These are phyloP conservation scores for Lithophane socia DNA, from an alignment of 2,888 invertebrate species.

Conservation along the genomic window DNA sequence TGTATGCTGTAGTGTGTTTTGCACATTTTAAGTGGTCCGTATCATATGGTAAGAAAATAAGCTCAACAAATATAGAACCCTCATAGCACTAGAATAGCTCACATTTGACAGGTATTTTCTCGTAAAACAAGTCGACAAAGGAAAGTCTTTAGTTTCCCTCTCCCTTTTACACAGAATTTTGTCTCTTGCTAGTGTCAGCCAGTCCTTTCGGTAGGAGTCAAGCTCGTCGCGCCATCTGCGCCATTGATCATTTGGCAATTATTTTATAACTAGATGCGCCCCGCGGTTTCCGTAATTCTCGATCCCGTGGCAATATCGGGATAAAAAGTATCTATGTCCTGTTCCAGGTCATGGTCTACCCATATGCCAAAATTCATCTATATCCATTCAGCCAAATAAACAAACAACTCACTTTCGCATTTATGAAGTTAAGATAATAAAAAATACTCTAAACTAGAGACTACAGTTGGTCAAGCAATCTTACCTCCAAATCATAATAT, in stretches of 20 bases:
- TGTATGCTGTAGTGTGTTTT: background rate
- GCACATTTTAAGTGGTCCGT: too few relatives aligned
- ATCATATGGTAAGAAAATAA: background rate
- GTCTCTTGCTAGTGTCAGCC: background rate
- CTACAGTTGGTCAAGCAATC: conserved; percentile 20
- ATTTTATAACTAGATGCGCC: background rate
- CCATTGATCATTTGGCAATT: too few relatives aligned
- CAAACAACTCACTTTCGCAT: too few relatives aligned
- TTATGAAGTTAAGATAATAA: background rate
- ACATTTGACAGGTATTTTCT: background rate
- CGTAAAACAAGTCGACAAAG: background rate
- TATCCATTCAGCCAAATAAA: too few relatives aligned
- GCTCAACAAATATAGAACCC: background rate
- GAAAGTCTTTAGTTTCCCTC: too few relatives aligned
- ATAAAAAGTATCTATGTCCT: too few relatives aligned
- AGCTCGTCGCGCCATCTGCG: background rate
- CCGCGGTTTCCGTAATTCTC: too few relatives aligned
- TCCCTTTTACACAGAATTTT: background rate
- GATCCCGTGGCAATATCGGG: too few relatives aligned
- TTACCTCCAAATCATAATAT: conserved; percentile 91
- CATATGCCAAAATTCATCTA: too few relatives aligned
- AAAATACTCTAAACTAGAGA: background rate
- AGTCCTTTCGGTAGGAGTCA: background rate
- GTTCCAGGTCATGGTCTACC: too few relatives aligned
- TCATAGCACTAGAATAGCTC: background rate